Base-by-base conservation (phyloP, 2,113 vertebrate genomes). In the Epinephelus cyanopodus region DNA sequence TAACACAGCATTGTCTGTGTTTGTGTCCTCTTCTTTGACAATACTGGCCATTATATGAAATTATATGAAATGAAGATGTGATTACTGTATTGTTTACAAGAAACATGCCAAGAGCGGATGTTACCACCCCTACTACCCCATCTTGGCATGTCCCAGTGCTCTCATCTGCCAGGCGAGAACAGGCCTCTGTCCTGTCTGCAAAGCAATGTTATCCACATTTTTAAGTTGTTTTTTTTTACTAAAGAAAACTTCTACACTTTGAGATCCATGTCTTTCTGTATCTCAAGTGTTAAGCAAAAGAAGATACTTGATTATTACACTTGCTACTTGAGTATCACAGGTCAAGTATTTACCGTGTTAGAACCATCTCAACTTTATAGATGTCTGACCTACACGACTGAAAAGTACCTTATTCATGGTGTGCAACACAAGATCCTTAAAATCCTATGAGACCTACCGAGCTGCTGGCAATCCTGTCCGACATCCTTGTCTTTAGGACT, bases 361-460 rank as follows among this genome's bases (percentile, higher is more conserved):
- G 9, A 45, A 45, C 42, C 42, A 45, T 45, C 42, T 45, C 42
- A 45, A 45, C 9, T 12, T 45, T 45, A 9, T 39, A 56, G 50
- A 81, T 81, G 52, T 29, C 52, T 65, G 68, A 77, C 23, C 42
- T 45, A 12, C 29, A 80, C 39, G 10, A 37, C 27, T 66, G 33
- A 72, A 79, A 82, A 70, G 33, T 27, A 72, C 42, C 69, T 64
- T 11, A 70, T 56, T 64, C 9, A 50, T 66, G 7, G 29, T 63
- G 54, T 71, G 74, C 56, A 77, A 89, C 45, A 81, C 39, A 73
- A 79, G 47, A 69, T 70, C 25, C 70, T 64, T 58, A 83, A 11
- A 42, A 11, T 10, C 42, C 42, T 42, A 42, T 42, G 42, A 42
- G 42, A 37, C 33, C 1, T 5, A 37, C 33, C 33, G 4, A 7